Percentiles rank a stretch among this genome's conserved stretches.
Conservation (phyloP, 2,113 vertebrate genomes). For the Onychorhynchus coronatus region DNA sequence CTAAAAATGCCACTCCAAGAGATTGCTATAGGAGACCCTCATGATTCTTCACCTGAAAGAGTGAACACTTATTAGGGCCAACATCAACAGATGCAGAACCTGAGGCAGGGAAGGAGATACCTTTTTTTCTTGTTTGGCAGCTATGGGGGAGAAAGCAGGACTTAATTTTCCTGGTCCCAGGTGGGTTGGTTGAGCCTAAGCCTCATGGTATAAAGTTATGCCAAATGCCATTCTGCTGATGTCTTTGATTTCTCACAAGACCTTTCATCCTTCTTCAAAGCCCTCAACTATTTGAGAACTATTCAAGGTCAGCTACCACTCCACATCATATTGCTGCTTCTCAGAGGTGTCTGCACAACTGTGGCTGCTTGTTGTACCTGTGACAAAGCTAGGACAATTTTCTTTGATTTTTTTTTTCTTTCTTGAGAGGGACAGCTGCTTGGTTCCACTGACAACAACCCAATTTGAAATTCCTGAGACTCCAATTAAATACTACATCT, state of each 20-base stretch:
- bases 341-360: not conserved
- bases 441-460: conserved; percentile 3
- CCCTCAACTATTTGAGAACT: not conserved
- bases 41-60: not conserved
- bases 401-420: not conserved
- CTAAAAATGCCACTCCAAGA: not conserved
- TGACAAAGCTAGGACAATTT: not conserved
- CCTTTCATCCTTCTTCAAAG: not conserved
- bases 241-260: not conserved
- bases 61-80: not conserved
- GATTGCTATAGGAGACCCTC: not conserved
- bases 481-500: conserved; percentile 18
- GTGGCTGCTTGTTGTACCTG: not conserved
- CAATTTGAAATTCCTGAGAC: conserved; percentile 37
- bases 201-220: not conserved
- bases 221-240: not conserved
- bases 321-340: not conserved
- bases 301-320: not conserved
- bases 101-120: not conserved
- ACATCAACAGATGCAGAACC: not conserved
- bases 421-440: conserved; percentile 9
- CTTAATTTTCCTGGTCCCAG: not conserved
- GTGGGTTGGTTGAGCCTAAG: not conserved
- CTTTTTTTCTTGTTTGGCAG: not conserved
- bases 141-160: not conserved